A percentile compares a stretch with the other conserved stretches of the same genome.
Evolutionary conservation across 2,113 vertebrate genomes (phyloP).

Genomic region (Spea bombifrons): DNA sequence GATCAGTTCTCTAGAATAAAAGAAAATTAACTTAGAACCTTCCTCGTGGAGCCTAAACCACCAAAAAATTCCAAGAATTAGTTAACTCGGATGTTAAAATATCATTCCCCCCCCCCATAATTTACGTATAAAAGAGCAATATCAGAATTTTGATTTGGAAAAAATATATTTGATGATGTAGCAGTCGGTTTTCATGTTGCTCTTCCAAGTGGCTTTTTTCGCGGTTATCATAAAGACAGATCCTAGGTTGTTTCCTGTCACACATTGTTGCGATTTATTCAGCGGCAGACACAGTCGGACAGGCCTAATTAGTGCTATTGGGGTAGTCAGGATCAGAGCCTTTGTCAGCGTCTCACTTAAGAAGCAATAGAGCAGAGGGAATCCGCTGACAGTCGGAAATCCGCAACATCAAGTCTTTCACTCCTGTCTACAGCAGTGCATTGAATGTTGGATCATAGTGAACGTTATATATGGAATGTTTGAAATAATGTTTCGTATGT

Average conservation of each 20-base stretch:
- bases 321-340: slow-evolving; percentile 79
- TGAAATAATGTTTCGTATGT: slow-evolving; percentile 52
- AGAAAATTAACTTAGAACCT: slow-evolving; percentile 55
- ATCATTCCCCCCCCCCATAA: slow-evolving; percentile 57
- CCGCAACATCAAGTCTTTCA: slow-evolving; percentile 62
- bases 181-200: slow-evolving; percentile 54
- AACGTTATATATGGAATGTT: slow-evolving; percentile 45
- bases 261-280: slow-evolving; percentile 73
- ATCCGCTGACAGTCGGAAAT: slow-evolving; percentile 70
- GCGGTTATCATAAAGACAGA: slow-evolving; percentile 90
- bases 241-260: slow-evolving; percentile 93
- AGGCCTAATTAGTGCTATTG: slow-evolving; percentile 91
- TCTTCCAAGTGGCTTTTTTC: slow-evolving; percentile 55
- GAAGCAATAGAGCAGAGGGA: slow-evolving; percentile 62
- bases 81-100: slow-evolving; percentile 49
- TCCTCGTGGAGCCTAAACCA: slow-evolving; percentile 51
- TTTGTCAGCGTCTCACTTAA: slow-evolving; percentile 81
- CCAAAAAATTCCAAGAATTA: slow-evolving; percentile 31
- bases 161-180: slow-evolving; percentile 3
- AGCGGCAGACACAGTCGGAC: slow-evolving; percentile 86
- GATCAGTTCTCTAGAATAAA: slow-evolving; percentile 45
- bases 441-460: slow-evolving; percentile 36
- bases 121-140: slow-evolving; percentile 40
- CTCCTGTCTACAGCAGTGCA: slow-evolving; percentile 54
- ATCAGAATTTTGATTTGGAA: slow-evolving; percentile 50